Evolutionary conservation across 2,797 vertebrate species (phyloP).

Genomic region (Silurus aristotelis): DNA sequence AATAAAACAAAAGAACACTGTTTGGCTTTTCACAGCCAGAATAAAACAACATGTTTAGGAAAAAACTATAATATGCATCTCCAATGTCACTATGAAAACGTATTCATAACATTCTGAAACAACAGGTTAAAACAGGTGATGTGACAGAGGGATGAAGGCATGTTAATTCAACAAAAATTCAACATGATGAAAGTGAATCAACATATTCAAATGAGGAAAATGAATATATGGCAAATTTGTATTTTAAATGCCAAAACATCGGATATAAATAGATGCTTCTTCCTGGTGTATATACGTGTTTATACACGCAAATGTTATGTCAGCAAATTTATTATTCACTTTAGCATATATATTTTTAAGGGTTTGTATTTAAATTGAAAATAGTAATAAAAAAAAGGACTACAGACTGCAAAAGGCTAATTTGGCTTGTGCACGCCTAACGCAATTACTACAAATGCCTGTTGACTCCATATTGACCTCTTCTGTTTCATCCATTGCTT

Average conservation of each 20-base stretch:
- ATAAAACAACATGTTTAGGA: conserved; percentile 26
- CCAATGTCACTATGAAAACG: conserved; percentile 28
- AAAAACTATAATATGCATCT: conserved; percentile 19
- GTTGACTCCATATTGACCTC: background rate
- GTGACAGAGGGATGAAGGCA: conserved; percentile 42
- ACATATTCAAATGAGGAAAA: conserved; percentile 51
- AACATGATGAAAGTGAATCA: conserved; percentile 55
- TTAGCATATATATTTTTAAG: background rate
- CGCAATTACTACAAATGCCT: background rate
- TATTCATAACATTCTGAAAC: too few species aligned
- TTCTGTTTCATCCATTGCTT: background rate
- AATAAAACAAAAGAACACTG: conserved; percentile 67
- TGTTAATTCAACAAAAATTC: conserved; percentile 64
- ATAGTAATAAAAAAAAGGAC: background rate
- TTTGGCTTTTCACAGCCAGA: conserved; percentile 56
- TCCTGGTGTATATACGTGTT: background rate
- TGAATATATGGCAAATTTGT: background rate
- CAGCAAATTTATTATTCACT: conserved; percentile 4
- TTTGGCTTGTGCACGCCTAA: background rate
- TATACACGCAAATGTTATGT: conserved; percentile 7
- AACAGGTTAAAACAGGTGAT: conserved; percentile 60
- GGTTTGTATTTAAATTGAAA: background rate
- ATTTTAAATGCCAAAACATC: conserved; percentile 3
- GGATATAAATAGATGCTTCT: background rate
- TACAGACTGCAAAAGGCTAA: conserved; percentile 13